These are phyloP conservation scores for Drosophila algonquin DNA, from an alignment of 2,888 invertebrate genomes.

Conservation along the genomic window DNA sequence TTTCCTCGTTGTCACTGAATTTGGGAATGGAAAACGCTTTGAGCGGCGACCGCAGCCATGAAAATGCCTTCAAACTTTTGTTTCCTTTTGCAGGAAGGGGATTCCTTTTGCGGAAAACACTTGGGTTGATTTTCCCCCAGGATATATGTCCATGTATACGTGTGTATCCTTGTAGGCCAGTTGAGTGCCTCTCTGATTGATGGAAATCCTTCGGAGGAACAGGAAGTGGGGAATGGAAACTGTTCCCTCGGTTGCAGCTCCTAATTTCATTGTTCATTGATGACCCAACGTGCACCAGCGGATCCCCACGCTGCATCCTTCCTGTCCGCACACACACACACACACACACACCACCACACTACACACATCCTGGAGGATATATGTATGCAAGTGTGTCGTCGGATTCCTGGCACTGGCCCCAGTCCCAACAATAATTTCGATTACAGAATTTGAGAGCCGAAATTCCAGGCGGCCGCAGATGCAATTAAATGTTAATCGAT, in stretches of 20 bases:
- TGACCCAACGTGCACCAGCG: conserved; percentile 22
- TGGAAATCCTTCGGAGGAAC: conserved; percentile 17
- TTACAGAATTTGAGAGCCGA: conserved; percentile 44
- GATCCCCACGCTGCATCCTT: not conserved
- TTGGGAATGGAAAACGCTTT: conserved; percentile 44
- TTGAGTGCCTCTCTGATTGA: conserved; percentile 43
- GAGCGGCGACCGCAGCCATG: conserved; percentile 57
- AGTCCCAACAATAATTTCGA: conserved; percentile 60
- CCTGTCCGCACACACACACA: not conserved
- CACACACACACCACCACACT: not conserved
- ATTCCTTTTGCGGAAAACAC: conserved; percentile 52
- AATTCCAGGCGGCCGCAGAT: conserved; percentile 54
- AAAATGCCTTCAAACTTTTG: conserved; percentile 57
- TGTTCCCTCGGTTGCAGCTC: conserved; percentile 6
- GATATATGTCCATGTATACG: conserved; percentile 28
- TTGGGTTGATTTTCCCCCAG: conserved; percentile 51
- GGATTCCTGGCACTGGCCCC: conserved; percentile 9
- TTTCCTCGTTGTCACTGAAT: conserved; percentile 55
- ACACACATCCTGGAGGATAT: not conserved
- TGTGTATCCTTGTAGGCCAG: not conserved
- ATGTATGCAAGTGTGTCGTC: conserved; percentile 26
- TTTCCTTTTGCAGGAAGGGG: conserved; percentile 26
- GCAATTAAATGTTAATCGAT: conserved; percentile 77
- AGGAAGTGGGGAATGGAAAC: conserved; percentile 1
- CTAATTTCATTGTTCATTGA: conserved; percentile 43